Evolutionary conservation across 2,888 invertebrate species (phyloP).

Genomic region (Palloptera scutellata): DNA sequence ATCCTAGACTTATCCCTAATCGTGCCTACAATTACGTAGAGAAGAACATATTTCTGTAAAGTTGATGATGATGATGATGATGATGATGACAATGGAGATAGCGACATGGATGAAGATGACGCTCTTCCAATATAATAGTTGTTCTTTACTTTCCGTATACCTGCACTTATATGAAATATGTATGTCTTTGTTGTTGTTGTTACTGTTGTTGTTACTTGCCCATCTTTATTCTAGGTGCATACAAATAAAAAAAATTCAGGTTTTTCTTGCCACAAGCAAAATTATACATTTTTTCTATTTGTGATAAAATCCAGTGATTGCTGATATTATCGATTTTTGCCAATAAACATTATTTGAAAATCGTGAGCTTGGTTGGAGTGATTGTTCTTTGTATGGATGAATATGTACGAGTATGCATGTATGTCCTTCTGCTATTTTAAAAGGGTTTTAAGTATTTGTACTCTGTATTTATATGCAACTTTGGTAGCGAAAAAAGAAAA

Average conservation of each 20-base stretch:
- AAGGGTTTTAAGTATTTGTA: slow-evolving; percentile 2
- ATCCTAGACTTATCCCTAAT: no score
- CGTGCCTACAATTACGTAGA: no score
- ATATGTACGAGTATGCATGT: not conserved
- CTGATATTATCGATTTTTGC: slow-evolving; percentile 23
- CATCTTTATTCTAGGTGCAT: not conserved
- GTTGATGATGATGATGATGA: slow-evolving; percentile 4
- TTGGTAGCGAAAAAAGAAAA: not conserved
- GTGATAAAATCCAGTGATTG: slow-evolving; percentile 25
- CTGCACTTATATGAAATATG: not conserved
- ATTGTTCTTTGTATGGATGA: not conserved
- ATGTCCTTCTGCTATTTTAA: not conserved
- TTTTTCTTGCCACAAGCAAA: slow-evolving; percentile 42
- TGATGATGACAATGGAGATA: slow-evolving; percentile 3
- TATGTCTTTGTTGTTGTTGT: not conserved
- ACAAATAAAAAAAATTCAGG: slow-evolving; percentile 31
- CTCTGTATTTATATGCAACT: slow-evolving; percentile 15
- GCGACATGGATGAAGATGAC: slow-evolving; percentile 3
- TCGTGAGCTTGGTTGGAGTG: slow-evolving; percentile 40
- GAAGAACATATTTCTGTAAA: no score
- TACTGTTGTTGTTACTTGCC: not conserved
- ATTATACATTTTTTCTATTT: slow-evolving; percentile 39
- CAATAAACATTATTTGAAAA: slow-evolving; percentile 47
- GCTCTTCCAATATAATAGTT: not conserved
- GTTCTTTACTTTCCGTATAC: not conserved